Conservation (phyloP, 2,113 vertebrate species). For the Corvus cornix region DNA sequence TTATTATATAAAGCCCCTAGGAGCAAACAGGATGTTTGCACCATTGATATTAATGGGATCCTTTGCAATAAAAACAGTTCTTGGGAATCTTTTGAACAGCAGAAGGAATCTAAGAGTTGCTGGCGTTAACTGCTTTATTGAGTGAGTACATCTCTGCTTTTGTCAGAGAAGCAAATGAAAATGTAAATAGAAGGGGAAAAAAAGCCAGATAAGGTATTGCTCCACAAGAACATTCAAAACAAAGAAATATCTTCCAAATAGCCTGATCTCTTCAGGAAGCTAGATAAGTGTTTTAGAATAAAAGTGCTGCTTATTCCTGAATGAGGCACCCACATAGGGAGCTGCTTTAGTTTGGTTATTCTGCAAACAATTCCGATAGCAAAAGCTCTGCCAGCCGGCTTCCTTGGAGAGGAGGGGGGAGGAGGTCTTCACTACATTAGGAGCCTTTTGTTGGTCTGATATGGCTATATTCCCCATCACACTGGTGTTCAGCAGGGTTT, state of each 20-base stretch:
- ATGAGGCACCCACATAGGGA: not conserved
- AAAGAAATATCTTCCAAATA: not conserved
- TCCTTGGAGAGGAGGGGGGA: slow-evolving; percentile 8
- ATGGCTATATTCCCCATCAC: not conserved
- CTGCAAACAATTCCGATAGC: slow-evolving; percentile 23
- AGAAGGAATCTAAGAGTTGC: not conserved
- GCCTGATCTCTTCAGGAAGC: not conserved
- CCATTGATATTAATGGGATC: not conserved
- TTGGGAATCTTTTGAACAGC: not conserved
- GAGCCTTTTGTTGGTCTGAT: slow-evolving; percentile 41
- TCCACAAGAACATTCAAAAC: not conserved
- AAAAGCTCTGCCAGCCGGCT: slow-evolving; percentile 4
- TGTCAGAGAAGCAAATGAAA: slow-evolving; percentile 22
- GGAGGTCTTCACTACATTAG: slow-evolving; percentile 34
- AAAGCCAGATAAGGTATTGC: not conserved
- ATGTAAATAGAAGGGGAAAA: not conserved
- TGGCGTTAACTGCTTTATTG: not conserved
- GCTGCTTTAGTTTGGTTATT: slow-evolving; percentile 27
- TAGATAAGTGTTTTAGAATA: not conserved
- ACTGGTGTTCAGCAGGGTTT: slow-evolving; percentile 16
- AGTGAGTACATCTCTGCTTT: not conserved
- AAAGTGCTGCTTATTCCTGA: slow-evolving; percentile 5
- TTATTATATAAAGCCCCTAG: not conserved
- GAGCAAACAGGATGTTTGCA: not conserved
- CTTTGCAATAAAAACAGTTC: slow-evolving; percentile 5